phyloP scores from a whole-genome alignment of 2,888 invertebrate genomes.

The Acrobasis suavella region DNA sequence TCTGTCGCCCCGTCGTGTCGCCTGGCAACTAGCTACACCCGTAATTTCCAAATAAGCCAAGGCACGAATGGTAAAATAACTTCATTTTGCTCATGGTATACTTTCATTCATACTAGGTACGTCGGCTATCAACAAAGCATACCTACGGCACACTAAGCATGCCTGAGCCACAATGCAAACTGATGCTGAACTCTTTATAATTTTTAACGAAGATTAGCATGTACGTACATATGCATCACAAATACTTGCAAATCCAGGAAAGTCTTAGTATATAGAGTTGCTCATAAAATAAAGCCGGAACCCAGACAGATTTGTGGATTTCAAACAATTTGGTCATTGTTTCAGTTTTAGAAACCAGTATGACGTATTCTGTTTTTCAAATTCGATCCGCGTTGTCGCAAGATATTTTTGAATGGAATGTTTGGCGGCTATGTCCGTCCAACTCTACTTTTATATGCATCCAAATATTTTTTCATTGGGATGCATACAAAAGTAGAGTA shows the following conservation, averaged over 20 bases:
- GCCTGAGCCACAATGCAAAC: too few relatives aligned
- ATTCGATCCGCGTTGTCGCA: slow-evolving; percentile 2
- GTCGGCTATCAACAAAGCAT: too few relatives aligned
- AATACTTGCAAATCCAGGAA: too few relatives aligned
- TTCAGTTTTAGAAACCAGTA: slow-evolving; percentile 4
- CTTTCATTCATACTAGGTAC: too few relatives aligned
- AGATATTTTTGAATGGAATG: neutral
- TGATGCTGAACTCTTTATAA: too few relatives aligned
- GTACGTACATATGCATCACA: too few relatives aligned
- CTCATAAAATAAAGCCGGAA: neutral
- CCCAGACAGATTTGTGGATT: neutral
- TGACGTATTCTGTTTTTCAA: neutral
- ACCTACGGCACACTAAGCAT: too few relatives aligned
- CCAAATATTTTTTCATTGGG: too few relatives aligned
- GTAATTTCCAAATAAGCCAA: neutral
- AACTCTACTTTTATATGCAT: neutral
- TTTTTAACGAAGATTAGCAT: too few relatives aligned
- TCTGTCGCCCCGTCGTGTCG: neutral
- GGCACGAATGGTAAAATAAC: neutral
- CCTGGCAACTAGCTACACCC: neutral
- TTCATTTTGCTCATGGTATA: neutral
- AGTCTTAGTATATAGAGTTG: too few relatives aligned
- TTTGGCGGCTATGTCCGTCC: neutral
- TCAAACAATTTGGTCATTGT: neutral
- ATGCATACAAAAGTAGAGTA: neutral